A percentile compares a stretch with the other conserved stretches of the same genome.
Conservation (phyloP, 2,797 vertebrate genomes). For the Hypotaenidia philippensis region DNA sequence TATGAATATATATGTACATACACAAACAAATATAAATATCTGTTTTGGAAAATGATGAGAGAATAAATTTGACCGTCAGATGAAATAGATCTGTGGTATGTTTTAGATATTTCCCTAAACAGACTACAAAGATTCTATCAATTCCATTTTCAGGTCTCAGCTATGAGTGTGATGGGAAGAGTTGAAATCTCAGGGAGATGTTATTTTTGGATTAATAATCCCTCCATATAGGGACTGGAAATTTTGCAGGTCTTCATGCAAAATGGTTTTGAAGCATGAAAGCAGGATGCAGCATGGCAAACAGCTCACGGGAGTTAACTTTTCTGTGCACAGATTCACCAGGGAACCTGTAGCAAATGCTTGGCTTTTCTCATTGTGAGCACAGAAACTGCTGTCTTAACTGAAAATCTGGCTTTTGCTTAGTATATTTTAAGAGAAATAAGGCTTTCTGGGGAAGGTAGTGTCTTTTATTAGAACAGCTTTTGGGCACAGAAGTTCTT, state of each 20-base stretch:
- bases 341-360: neutral
- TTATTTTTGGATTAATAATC: neutral
- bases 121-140: neutral
- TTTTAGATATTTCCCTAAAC: neutral
- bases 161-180: neutral
- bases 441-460: neutral
- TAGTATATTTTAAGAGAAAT: neutral
- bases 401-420: neutral
- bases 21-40: neutral
- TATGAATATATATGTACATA: too few relatives aligned
- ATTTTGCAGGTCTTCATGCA: neutral
- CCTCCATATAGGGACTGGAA: neutral
- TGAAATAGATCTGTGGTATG: neutral
- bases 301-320: rapidly evolving
- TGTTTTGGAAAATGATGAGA: neutral
- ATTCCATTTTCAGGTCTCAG: neutral
- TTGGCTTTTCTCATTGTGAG: neutral
- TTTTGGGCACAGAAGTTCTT: neutral
- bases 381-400: neutral
- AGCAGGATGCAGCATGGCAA: neutral
- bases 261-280: neutral
- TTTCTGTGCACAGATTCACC: neutral
- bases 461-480: neutral
- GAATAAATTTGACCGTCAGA: neutral
- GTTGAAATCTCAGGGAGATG: neutral